phyloP scores from a whole-genome alignment of 2,888 invertebrate genomes.

The Rutpela maculata region DNA sequence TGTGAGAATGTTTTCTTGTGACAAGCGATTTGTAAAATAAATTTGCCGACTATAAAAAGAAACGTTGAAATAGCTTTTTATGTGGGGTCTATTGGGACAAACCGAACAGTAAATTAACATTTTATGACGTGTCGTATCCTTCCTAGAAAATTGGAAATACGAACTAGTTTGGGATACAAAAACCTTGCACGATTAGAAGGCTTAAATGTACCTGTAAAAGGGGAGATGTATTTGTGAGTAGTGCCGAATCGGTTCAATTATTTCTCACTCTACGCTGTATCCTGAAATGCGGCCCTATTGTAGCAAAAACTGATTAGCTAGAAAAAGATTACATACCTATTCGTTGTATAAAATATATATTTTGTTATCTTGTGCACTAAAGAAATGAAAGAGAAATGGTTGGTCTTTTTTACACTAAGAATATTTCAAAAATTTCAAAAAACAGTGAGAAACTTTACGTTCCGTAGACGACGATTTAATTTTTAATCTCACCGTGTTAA shows the following conservation, averaged over 20 bases:
- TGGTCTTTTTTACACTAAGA: too few species aligned
- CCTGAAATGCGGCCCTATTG: too few species aligned
- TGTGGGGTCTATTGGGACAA: neutral
- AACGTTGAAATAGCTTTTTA: neutral
- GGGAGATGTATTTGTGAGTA: neutral
- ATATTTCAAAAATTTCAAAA: too few species aligned
- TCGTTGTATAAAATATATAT: neutral
- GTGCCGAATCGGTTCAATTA: neutral
- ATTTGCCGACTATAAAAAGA: neutral
- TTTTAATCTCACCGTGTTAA: too few species aligned
- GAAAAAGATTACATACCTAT: neutral
- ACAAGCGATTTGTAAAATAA: too few species aligned
- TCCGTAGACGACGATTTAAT: too few species aligned
- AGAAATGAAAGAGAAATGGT: too few species aligned
- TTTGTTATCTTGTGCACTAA: too few species aligned
- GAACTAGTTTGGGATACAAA: neutral
- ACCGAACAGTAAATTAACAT: neutral
- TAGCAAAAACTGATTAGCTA: neutral
- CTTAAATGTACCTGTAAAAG: neutral
- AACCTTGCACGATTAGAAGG: neutral
- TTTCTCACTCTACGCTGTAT: too few species aligned
- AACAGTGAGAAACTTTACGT: too few species aligned
- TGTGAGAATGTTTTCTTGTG: too few species aligned
- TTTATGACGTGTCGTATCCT: neutral
- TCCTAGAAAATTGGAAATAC: neutral